These are phyloP conservation scores for Pachydiplax longipennis DNA, from an alignment of 2,888 invertebrate species.

Conservation along the genomic window DNA sequence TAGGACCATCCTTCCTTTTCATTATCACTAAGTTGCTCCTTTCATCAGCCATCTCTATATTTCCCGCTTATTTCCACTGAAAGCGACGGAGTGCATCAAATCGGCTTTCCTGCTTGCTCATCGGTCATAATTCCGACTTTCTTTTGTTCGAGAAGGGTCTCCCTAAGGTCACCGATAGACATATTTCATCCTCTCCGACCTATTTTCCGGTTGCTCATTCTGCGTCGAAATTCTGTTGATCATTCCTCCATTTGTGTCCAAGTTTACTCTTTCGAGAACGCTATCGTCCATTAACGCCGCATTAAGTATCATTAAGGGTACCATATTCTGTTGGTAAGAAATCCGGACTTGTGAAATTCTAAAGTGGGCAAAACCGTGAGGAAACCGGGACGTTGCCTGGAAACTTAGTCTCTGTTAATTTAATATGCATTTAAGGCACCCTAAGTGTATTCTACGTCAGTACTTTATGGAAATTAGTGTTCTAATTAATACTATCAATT, in stretches of 20 bases:
- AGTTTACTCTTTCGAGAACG: neutral
- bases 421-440: too few relatives aligned
- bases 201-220: neutral
- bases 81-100: neutral
- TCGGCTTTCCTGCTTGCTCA: neutral
- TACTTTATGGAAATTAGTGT: too few relatives aligned
- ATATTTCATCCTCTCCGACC: neutral
- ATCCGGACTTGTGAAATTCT: too few relatives aligned
- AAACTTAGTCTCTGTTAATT: too few relatives aligned
- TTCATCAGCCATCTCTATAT: neutral
- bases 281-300: neutral
- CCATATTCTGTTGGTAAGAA: too few relatives aligned
- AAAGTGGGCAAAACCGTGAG: too few relatives aligned
- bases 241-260: neutral
- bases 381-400: too few relatives aligned
- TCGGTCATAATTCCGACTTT: neutral
- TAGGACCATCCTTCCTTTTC: neutral
- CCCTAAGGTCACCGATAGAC: neutral
- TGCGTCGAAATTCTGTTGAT: neutral
- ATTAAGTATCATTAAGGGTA: too few relatives aligned
- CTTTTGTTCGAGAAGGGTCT: neutral
- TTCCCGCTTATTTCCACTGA: neutral
- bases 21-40: neutral
- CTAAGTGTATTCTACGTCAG: too few relatives aligned
- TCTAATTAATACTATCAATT: too few relatives aligned